Evolutionary conservation across 2,888 invertebrate species (phyloP).

Genomic region (Drosophila sordidapex): DNA sequence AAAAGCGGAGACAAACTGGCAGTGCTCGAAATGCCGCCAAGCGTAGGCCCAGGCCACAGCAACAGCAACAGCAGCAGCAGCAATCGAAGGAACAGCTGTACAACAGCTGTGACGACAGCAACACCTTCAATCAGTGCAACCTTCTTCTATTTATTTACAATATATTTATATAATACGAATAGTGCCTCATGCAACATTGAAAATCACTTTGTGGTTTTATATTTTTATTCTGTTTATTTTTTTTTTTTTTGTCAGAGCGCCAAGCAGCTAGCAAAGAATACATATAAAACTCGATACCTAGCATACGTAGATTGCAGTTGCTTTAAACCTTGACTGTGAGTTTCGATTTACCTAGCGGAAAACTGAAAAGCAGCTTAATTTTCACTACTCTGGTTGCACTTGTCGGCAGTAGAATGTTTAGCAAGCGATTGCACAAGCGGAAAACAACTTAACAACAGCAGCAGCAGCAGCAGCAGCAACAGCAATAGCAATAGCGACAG

Average conservation of each 20-base stretch:
- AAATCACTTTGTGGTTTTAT: conserved; percentile 73
- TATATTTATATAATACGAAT: conserved; percentile 52
- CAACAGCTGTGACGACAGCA: conserved; percentile 34
- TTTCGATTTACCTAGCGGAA: conserved; percentile 55
- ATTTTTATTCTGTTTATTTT: conserved; percentile 4
- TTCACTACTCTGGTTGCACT: conserved; percentile 65
- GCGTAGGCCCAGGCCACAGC: conserved; percentile 39
- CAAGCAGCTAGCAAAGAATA: conserved; percentile 43
- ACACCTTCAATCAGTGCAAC: conserved; percentile 51
- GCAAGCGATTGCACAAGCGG: conserved; percentile 76
- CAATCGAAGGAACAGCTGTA: conserved; percentile 10
- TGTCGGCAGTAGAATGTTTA: conserved; percentile 62
- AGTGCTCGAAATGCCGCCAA: conserved; percentile 56
- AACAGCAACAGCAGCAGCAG: conserved; percentile 28
- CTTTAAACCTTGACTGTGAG: conserved; percentile 71
- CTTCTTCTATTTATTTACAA: conserved; percentile 28
- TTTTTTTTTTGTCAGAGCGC: conserved; percentile 59
- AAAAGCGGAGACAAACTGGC: conserved; percentile 77
- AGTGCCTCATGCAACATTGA: conserved; percentile 63
- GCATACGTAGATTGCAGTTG: conserved; percentile 2
- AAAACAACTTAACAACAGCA: conserved; percentile 67
- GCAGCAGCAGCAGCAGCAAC: conserved; percentile 5
- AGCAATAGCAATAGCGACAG: conserved; percentile 22
- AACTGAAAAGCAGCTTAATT: conserved; percentile 35
- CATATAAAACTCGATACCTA: conserved; percentile 8